A percentile compares a stretch with the other conserved stretches of the same genome.
Conservation (phyloP, 2,888 invertebrate genomes). For the Himalopsyche kuldschensis region DNA sequence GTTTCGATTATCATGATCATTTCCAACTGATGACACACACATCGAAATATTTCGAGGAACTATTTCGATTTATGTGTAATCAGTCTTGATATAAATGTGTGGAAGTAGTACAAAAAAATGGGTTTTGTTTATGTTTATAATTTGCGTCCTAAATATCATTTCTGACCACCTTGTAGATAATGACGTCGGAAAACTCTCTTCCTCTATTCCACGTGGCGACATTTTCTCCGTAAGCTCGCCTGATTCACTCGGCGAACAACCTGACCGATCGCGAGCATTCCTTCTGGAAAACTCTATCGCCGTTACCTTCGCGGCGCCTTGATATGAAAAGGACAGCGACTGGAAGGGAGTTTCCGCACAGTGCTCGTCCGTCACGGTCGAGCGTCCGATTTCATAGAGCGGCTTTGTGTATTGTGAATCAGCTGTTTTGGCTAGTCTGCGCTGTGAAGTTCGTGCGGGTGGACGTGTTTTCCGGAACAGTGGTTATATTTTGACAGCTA, state of each 20-base stretch:
- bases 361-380: slow-evolving; percentile 4
- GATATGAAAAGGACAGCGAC: background rate
- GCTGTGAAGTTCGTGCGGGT: background rate
- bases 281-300: background rate
- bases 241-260: slow-evolving; percentile 2
- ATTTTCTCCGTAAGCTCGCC: slow-evolving; percentile 6
- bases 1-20: no score
- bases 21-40: no score
- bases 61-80: no score
- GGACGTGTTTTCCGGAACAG: background rate
- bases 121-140: no score
- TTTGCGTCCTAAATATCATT: background rate
- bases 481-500: background rate
- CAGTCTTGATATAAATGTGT: no score
- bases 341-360: background rate
- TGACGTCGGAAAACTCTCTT: slow-evolving; percentile 31
- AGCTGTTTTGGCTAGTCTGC: slow-evolving; percentile 1
- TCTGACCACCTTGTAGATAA: slow-evolving; percentile 2
- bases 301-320: background rate
- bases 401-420: background rate
- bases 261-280: background rate
- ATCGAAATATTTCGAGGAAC: no score
- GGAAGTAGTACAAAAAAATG: no score
- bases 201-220: background rate
- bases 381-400: background rate